phyloP scores from a whole-genome alignment of 2,888 invertebrate genomes.

The Litoditis marina region DNA sequence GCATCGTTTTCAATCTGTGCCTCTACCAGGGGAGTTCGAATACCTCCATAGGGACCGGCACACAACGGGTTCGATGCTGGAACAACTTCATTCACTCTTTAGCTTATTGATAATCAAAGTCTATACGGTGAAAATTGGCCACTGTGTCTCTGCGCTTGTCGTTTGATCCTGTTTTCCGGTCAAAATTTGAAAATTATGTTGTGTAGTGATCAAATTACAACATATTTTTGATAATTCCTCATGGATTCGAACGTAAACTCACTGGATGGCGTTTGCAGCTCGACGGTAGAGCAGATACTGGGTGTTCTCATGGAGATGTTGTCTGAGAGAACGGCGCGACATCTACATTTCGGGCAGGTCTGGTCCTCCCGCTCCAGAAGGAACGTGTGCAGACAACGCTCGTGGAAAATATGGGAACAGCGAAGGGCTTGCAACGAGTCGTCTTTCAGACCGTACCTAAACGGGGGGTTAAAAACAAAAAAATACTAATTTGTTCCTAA shows the following conservation, averaged over 20 bases:
- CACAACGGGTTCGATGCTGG: conserved; percentile 22
- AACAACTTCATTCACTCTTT: no score
- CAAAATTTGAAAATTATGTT: not conserved
- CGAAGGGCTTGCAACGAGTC: conserved; percentile 60
- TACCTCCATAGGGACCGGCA: conserved; percentile 36
- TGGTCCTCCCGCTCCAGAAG: conserved; percentile 50
- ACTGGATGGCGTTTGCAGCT: conserved; percentile 40
- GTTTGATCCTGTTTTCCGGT: no score
- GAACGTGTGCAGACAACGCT: conserved; percentile 57
- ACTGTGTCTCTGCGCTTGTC: no score
- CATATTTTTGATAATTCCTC: not conserved
- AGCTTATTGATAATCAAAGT: no score
- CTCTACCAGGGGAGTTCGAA: conserved; percentile 35
- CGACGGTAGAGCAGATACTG: conserved; percentile 43
- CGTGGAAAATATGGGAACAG: conserved; percentile 62
- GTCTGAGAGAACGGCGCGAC: conserved; percentile 54
- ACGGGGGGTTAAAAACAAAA: no score
- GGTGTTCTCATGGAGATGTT: conserved; percentile 46
- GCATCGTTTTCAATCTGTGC: conserved; percentile 25
- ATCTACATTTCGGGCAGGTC: conserved; percentile 57
- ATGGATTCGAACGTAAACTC: conserved; percentile 4
- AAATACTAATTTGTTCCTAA: not conserved
- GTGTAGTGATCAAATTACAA: no score
- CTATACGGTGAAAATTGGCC: no score
- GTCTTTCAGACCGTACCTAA: conserved; percentile 52